A percentile compares a stretch with the other conserved stretches of the same genome.
These are phyloP conservation scores for Brachionus asplanchnoidis DNA, from an alignment of 1,140 invertebrate species.

Conservation along the genomic window DNA sequence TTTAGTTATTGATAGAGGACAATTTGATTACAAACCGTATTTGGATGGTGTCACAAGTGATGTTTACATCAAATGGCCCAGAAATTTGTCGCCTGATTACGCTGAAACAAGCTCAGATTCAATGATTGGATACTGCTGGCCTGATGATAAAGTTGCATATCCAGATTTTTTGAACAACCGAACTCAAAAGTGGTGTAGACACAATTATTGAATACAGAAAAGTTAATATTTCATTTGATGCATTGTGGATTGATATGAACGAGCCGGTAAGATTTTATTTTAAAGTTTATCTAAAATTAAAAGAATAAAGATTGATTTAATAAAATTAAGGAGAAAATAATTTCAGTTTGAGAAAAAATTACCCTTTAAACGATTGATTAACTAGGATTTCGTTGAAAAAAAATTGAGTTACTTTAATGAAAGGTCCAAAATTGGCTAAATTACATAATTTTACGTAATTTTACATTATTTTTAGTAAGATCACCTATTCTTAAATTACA, in stretches of 20 bases:
- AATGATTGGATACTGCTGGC: constrained; percentile 74
- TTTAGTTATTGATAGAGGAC: constrained; percentile 47
- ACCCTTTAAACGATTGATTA: too few species aligned
- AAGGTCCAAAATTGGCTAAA: too few species aligned
- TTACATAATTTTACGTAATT: too few species aligned
- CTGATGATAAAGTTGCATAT: constrained; percentile 66
- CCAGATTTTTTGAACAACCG: constrained; percentile 80
- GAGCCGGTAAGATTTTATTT: constrained; percentile 50
- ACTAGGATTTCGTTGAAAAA: too few species aligned
- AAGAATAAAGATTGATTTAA: background rate
- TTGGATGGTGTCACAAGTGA: constrained; percentile 45
- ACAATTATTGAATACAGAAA: constrained; percentile 67
- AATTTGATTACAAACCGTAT: constrained; percentile 49
- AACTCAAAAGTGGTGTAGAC: constrained; percentile 67
- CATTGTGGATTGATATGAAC: constrained; percentile 57
- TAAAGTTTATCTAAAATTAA: background rate
- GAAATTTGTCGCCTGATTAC: constrained; percentile 43
- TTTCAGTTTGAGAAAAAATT: too few species aligned
- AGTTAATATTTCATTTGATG: constrained; percentile 65
- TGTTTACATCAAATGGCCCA: constrained; percentile 51
- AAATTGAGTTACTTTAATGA: too few species aligned
- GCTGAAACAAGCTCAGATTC: constrained; percentile 44
- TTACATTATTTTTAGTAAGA: too few species aligned
- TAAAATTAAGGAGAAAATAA: background rate
- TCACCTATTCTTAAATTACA: too few species aligned